Base-by-base conservation (phyloP, 2,888 invertebrate species). In the Megastigmus dorsalis region DNA sequence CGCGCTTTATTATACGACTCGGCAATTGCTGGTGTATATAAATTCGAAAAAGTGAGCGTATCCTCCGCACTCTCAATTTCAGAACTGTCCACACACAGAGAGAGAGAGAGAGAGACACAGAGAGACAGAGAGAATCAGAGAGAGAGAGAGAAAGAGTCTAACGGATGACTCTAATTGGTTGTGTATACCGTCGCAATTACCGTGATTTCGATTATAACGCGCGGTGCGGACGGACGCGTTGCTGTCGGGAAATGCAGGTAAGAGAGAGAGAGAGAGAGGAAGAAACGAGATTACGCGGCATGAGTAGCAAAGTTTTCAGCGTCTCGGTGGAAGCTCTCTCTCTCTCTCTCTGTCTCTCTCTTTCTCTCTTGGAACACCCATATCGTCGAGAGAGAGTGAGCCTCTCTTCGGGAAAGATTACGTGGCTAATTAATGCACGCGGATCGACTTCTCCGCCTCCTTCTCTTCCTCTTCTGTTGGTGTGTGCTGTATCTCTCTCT, bases 251-350 rank as follows among this genome's bases (percentile, higher is more conserved):
- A 70, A 55, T 41, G 52, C 30, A 18, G 63, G 33, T 10, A 33
- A 57, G 15, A 9, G 10, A n/a, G n/a, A 13, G 10, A 3, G 26
- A 38, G 48, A 2, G 20, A 50, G 30, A 72, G 74, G 57, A 77
- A 73, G 77, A 54, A 67, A 75, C 76, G 79, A 82, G 80, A 81
- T 82, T 81, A 78, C 79, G 70, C 80, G 79, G 82, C 82, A 82
- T 83, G 82, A 82, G 82, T 83, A 79, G 83, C 82, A 78, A 82
- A 62, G 45, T 60, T n/a, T n/a, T n/a, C n/a, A n/a, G n/a, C n/a
- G n/a, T n/a, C n/a, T n/a, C n/a, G n/a, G n/a, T n/a, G n/a, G n/a
- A n/a, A n/a, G n/a, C 43, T 43, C 55, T 38, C 10, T 38, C 55
- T 57, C 55, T 57, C 55, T 36, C 10, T 38, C 20, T 13, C 65